Percentiles rank a stretch among this genome's conserved stretches.
These are phyloP conservation scores for Ceyx cyanopectus DNA, from an alignment of 2,113 vertebrate species.

Conservation along the genomic window DNA sequence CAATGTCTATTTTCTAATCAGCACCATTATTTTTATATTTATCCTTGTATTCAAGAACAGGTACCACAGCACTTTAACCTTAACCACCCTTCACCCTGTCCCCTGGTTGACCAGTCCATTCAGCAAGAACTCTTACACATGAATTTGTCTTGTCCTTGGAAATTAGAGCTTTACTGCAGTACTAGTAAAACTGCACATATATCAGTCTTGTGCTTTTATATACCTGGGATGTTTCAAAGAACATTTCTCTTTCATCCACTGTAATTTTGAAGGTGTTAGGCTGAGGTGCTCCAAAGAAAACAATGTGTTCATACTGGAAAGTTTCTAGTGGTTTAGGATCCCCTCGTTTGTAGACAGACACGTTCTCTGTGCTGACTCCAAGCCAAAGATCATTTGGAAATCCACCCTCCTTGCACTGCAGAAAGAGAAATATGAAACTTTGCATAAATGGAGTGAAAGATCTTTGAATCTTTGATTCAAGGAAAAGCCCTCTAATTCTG, in stretches of 20 bases:
- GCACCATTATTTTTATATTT: background rate
- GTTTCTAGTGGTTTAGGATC: slow-evolving; percentile 89
- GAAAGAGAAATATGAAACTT: background rate
- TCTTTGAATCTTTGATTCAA: background rate
- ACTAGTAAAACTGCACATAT: background rate
- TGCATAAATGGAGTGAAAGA: background rate
- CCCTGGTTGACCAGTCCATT: background rate
- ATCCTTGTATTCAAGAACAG: background rate
- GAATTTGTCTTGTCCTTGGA: background rate
- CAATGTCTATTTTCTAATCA: background rate
- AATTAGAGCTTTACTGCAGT: background rate
- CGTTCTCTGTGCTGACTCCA: slow-evolving; percentile 87
- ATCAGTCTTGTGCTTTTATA: background rate
- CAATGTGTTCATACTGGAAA: slow-evolving; percentile 89
- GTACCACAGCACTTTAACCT: background rate
- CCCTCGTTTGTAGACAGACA: slow-evolving; percentile 88
- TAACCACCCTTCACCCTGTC: background rate
- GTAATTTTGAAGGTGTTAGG: slow-evolving; percentile 92
- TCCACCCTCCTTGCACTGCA: slow-evolving; percentile 92
- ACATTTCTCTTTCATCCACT: slow-evolving; percentile 94
- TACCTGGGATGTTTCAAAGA: slow-evolving; percentile 93
- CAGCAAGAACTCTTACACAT: background rate
- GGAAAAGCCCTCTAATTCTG: background rate
- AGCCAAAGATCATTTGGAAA: slow-evolving; percentile 93
- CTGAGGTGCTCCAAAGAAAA: slow-evolving; percentile 89